These are phyloP conservation scores for Misgurnus anguillicaudatus DNA, from an alignment of 2,113 vertebrate species.

Conservation along the genomic window DNA sequence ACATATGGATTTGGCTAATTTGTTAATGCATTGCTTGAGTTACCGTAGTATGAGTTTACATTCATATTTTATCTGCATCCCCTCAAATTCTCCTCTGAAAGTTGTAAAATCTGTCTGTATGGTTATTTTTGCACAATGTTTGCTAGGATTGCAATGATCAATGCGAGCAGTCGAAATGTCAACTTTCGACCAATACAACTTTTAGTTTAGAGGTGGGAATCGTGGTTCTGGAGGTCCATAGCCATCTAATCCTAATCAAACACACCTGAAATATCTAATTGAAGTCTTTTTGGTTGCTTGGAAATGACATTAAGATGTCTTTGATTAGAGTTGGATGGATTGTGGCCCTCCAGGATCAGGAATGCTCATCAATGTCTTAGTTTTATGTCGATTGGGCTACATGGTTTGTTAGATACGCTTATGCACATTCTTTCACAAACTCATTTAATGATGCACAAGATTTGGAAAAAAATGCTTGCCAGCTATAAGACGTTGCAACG, in stretches of 20 bases:
- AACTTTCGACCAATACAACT: background rate
- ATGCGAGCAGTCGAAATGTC: background rate
- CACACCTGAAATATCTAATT: too few species aligned
- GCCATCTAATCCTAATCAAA: too few species aligned
- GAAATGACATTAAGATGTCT: too few species aligned
- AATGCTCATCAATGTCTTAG: too few species aligned
- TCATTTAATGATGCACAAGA: slow-evolving; percentile 21
- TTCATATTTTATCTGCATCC: slow-evolving; percentile 21
- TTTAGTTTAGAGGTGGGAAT: too few species aligned
- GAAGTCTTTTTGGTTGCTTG: too few species aligned
- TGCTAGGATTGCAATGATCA: background rate
- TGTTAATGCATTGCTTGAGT: background rate
- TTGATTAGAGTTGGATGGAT: too few species aligned
- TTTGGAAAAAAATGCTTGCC: background rate
- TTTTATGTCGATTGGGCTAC: background rate
- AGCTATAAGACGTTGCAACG: background rate
- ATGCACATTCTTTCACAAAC: background rate
- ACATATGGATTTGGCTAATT: too few species aligned
- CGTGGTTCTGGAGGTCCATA: too few species aligned
- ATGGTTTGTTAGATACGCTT: slow-evolving; percentile 1
- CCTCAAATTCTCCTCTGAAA: slow-evolving; percentile 6
- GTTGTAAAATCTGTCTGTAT: too few species aligned
- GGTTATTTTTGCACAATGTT: background rate
- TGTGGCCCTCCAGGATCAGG: too few species aligned
- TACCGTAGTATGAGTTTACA: background rate